These are phyloP conservation scores for Rhopalosiphum maidis DNA, from an alignment of 1,140 invertebrate species.

Conservation along the genomic window DNA sequence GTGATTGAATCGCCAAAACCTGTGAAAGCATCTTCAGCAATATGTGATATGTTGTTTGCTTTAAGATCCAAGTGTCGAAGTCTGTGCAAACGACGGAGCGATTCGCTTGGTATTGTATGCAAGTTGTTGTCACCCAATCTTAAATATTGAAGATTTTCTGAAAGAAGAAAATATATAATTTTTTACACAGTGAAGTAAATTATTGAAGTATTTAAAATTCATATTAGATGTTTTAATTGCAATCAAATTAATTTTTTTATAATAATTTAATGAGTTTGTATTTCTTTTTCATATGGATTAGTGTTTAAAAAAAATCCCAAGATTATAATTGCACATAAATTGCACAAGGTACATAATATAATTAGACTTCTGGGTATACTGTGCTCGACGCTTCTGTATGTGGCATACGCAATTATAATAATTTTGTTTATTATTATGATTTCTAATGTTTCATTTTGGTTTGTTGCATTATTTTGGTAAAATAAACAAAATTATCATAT, in stretches of 20 bases:
- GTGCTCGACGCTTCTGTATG: neutral
- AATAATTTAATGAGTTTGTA: neutral
- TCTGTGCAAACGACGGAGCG: slow-evolving; percentile 79
- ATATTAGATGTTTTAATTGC: neutral
- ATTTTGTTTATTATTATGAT: neutral
- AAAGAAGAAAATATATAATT: slow-evolving; percentile 59
- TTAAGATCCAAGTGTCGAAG: slow-evolving; percentile 86
- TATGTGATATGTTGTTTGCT: slow-evolving; percentile 82
- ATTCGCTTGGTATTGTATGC: slow-evolving; percentile 80
- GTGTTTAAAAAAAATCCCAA: neutral
- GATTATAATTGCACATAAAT: neutral
- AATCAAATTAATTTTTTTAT: neutral
- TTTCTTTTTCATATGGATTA: neutral
- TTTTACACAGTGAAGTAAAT: neutral
- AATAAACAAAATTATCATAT: neutral
- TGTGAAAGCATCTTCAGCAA: slow-evolving; percentile 86
- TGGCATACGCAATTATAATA: neutral
- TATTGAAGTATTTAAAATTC: neutral
- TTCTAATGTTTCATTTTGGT: neutral
- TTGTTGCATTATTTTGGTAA: neutral
- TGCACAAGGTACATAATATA: neutral
- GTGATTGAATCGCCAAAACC: slow-evolving; percentile 90
- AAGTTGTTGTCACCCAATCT: slow-evolving; percentile 86
- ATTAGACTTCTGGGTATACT: neutral
- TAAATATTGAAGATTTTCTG: slow-evolving; percentile 87